Base-by-base conservation (phyloP, 2,888 invertebrate genomes). In the Philereme vetulata region DNA sequence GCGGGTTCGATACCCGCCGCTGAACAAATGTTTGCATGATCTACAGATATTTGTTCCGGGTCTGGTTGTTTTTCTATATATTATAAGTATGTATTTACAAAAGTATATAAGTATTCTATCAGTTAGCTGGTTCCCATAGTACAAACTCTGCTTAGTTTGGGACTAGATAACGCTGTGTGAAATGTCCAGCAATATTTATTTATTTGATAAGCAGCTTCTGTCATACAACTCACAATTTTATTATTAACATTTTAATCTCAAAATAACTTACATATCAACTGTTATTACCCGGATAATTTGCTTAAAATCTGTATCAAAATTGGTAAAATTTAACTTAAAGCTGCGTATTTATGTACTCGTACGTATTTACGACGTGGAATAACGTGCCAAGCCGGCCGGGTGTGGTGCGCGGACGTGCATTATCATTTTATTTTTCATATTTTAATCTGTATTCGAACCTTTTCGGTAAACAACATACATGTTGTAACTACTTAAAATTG, bases 351-450 rank as follows among this genome's bases (percentile, higher is more conserved):
- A 47, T 35, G 46, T 47, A 21, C 50, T 53, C 40, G 42, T 36
- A 6, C 4, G 38, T 55, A 56, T 63, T 63, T 61, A 65, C 62
- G 63, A 60, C 45, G 44, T 51, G 50, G 51, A 60, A 64, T 55
- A 56, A 51, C 62, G 61, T 64, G 68, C 68, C 68, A 66, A 68
- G 54, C 60, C 59, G 40, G 54, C 58, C 56, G 52, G 51, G 51
- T 56, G 61, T 48, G 38, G 38, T 55, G 60, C 56, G 52, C 50
- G 59, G 50, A 58, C 59, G 51, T 65, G 61, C 59, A 52, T 45
- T 55, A 65, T 66, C 44, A 62, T 57, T 59, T 58, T 60, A 57
- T 61, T 61, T 65, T 52, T 53, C 52, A 56, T 58, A 53, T 53
- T 52, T 58, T 48, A 53, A 48, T 48, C 46, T 52, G 42, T 47